Evolutionary conservation across 1,140 invertebrate genomes (phyloP), one percentile per base, ranked within the genome.

Genomic region (Coelopa frigida): DNA sequence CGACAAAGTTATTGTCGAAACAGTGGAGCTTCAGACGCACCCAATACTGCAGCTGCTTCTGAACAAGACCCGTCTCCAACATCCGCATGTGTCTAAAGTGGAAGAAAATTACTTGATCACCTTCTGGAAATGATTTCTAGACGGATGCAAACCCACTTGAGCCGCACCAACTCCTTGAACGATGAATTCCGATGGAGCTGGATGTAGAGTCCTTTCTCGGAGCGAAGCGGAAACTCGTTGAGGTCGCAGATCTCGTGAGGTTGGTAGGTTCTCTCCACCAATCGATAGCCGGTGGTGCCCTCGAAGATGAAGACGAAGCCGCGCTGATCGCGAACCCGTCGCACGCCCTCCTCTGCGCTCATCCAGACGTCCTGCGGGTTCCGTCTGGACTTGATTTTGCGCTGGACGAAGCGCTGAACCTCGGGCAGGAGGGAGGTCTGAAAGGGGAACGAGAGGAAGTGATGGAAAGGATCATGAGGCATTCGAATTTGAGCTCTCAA

Each of bases 211-310:
- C 23, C 33, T 1, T 54, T 52, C 32, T 54, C 61, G 6, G 61
- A 50, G 2, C 61, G 46, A 20, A 68, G 20, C 0, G 53, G 39
- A 17, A 68, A 56, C 32, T 65, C 55, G 44, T 68, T 68, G 1
- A 68, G 41, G 14, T 58, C 58, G 21, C 64, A 68, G 11, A 68
- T 65, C 44, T 68, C 56, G 12, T 67, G 54, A 4, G 59, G 59
- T 27, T 57, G 23, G 31, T 50, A 68, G 21, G 50, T 26, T 12
- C 57, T 62, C 8, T 55, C 36, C 2, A 68, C 55, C 31, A 59
- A 53, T 27, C 50, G 33, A 49, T 53, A 68, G 10, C 50, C 55
- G 1, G 52, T 55, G 2, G 64, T 51, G 10, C 53, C 57, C 6
- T 61, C 59, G 1, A 54, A 48, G 2, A 65, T 57, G n/a, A 52